A percentile compares a stretch with the other conserved stretches of the same genome.
phyloP scores from a whole-genome alignment of 2,113 vertebrate species.

The Globicephala melas region DNA sequence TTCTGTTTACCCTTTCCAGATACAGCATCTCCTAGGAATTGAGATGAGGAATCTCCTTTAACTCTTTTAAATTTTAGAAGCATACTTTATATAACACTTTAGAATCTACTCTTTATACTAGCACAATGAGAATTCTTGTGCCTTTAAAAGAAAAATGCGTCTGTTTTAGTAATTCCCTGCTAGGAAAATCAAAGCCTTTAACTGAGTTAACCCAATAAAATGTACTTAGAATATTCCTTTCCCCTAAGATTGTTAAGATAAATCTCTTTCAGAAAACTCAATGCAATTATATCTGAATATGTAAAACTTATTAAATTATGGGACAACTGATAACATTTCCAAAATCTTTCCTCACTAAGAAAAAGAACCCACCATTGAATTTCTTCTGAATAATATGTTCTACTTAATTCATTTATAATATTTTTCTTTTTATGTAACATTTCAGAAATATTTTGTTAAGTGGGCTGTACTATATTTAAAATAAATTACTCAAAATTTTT shows the following conservation, averaged over 20 bases:
- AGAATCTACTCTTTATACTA: not conserved
- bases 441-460: slow-evolving; percentile 40
- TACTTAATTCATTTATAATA: slow-evolving; percentile 17
- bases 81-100: not conserved
- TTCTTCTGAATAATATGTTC: slow-evolving; percentile 9
- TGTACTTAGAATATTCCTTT: slow-evolving; percentile 28
- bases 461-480: not conserved
- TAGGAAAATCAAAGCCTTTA: slow-evolving; percentile 22
- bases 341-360: not conserved
- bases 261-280: slow-evolving; percentile 27
- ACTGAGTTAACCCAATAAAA: slow-evolving; percentile 19
- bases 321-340: not conserved
- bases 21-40: slow-evolving; percentile 34
- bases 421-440: slow-evolving; percentile 35
- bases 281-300: not conserved
- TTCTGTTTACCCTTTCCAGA: slow-evolving; percentile 69
- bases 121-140: not conserved
- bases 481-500: not conserved
- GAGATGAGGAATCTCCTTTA: slow-evolving; percentile 42
- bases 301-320: not conserved
- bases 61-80: slow-evolving; percentile 47
- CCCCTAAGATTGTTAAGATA: not conserved
- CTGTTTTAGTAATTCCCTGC: slow-evolving; percentile 20
- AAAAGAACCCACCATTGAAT: not conserved
- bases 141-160: slow-evolving; percentile 39